Conservation (phyloP, 2,888 invertebrate species). For the Sesia apiformis region DNA sequence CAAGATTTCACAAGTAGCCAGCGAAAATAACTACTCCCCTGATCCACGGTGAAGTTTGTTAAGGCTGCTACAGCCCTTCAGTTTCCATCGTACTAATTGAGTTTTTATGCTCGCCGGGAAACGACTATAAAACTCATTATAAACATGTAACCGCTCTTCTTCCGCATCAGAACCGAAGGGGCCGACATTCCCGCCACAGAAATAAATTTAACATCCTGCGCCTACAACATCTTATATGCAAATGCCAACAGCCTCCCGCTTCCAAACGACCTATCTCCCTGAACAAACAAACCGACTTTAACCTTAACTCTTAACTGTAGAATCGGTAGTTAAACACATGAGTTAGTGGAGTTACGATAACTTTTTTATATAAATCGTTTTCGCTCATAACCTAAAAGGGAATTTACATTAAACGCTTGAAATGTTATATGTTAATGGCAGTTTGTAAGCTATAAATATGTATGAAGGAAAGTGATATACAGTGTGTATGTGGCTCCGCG, state of each 20-base stretch:
- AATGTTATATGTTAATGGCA: slow-evolving; percentile 2
- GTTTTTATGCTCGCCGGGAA: too few species aligned
- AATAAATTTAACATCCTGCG: slow-evolving; percentile 6
- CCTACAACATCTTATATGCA: slow-evolving; percentile 3
- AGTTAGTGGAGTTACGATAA: background rate
- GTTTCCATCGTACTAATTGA: too few species aligned
- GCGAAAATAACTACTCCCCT: too few species aligned
- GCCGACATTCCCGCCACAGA: slow-evolving; percentile 1
- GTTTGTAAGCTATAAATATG: slow-evolving; percentile 2
- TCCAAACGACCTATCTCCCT: background rate
- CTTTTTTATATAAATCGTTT: background rate
- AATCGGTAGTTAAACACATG: background rate
- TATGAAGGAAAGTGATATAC: slow-evolving; percentile 1
- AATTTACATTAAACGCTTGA: slow-evolving; percentile 1
- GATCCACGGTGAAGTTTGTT: too few species aligned
- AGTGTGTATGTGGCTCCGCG: background rate
- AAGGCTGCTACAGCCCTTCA: too few species aligned
- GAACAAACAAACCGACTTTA: background rate
- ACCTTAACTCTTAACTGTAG: background rate
- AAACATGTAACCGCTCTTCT: too few species aligned
- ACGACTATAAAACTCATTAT: too few species aligned
- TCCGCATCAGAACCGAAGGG: too few species aligned
- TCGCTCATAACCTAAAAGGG: background rate
- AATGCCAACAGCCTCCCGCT: slow-evolving; percentile 1
- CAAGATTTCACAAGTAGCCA: too few species aligned